A percentile compares a stretch with the other conserved stretches of the same genome.
Conservation (phyloP, 1,140 invertebrate genomes). For the Melanaphis sacchari region DNA sequence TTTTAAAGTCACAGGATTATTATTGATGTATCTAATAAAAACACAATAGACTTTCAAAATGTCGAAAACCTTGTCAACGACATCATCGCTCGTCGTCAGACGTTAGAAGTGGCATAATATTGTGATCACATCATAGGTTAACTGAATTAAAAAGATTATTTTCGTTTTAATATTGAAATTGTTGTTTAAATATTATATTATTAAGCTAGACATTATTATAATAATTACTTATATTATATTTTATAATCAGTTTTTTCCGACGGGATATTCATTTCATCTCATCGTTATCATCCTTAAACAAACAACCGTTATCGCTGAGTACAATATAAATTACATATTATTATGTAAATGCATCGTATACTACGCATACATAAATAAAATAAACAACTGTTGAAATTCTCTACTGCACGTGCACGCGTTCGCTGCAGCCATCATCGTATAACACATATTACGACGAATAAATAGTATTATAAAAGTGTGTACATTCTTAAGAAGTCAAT, state of each 20-base stretch:
- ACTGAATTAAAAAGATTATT: not conserved
- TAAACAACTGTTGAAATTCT: not conserved
- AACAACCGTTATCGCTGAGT: not conserved
- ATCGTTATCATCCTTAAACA: not conserved
- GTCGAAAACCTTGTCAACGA: not conserved
- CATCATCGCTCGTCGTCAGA: not conserved
- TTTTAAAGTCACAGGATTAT: not conserved
- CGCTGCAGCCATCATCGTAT: not conserved
- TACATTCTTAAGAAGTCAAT: not conserved
- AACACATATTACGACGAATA: not conserved
- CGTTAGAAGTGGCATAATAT: not conserved
- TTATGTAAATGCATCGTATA: not conserved
- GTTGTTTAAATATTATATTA: not conserved
- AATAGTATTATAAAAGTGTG: not conserved
- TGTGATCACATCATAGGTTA: not conserved
- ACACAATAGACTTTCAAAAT: not conserved
- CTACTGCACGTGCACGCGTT: not conserved
- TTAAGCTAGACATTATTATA: not conserved
- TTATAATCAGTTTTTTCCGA: not conserved
- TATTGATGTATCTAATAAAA: not conserved
- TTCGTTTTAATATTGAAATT: not conserved
- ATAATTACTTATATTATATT: not conserved
- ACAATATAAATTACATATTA: not conserved
- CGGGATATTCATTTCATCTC: not conserved
- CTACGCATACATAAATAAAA: not conserved